These are phyloP conservation scores for Chroicocephalus ridibundus DNA, from an alignment of 2,113 vertebrate species.

Conservation along the genomic window DNA sequence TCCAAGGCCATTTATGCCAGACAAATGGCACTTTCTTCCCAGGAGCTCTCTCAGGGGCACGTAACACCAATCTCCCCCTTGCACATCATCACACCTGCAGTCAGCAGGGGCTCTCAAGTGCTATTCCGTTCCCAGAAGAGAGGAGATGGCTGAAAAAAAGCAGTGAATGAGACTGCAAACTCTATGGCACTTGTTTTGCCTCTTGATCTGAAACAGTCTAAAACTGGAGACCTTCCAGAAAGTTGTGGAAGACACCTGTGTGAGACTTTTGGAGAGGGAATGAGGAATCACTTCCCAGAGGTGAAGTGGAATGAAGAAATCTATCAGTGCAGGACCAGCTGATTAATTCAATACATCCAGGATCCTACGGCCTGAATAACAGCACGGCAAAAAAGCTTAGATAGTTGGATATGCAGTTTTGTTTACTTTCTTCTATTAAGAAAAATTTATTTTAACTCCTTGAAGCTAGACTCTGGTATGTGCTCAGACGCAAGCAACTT, in stretches of 20 bases:
- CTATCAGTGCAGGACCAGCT: neutral
- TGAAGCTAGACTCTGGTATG: neutral
- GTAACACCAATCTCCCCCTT: neutral
- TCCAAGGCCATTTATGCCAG: neutral
- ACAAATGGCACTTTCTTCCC: neutral
- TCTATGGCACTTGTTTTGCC: neutral
- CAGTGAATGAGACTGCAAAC: neutral
- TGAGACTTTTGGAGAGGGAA: neutral
- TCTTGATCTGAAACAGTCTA: neutral
- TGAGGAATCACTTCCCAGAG: neutral
- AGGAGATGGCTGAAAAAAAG: neutral
- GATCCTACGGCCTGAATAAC: neutral
- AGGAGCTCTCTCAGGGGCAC: neutral
- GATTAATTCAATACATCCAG: neutral
- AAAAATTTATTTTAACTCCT: neutral
- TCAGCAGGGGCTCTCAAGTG: neutral
- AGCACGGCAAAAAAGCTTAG: fast-evolving
- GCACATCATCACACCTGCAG: neutral
- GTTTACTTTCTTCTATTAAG: neutral
- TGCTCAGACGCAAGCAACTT: neutral
- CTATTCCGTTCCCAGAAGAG: neutral
- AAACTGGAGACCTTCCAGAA: neutral
- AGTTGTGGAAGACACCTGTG: neutral
- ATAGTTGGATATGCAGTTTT: neutral
- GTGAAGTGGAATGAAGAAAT: neutral